Conservation (phyloP, 2,888 invertebrate genomes). For the Epistrophe grossulariae region DNA sequence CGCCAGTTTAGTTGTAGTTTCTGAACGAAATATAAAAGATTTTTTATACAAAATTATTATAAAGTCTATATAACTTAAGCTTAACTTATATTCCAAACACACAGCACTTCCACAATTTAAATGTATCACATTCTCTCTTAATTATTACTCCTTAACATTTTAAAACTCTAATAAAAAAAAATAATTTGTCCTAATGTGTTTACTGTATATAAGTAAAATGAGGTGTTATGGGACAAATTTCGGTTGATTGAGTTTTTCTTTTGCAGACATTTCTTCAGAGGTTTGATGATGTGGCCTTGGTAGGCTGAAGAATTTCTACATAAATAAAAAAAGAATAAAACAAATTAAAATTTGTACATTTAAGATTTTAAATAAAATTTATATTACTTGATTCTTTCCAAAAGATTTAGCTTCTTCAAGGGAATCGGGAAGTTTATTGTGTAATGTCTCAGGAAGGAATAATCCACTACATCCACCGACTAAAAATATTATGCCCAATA, state of each 20-base stretch:
- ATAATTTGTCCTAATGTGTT: slow-evolving; percentile 25
- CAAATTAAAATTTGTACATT: background rate
- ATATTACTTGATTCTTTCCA: slow-evolving; percentile 84
- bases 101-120: slow-evolving; percentile 16
- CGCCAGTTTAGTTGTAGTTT: background rate
- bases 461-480: slow-evolving; percentile 84
- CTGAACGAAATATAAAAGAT: slow-evolving; percentile 9
- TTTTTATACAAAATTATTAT: background rate
- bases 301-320: slow-evolving; percentile 83
- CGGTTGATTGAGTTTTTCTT: slow-evolving; percentile 79
- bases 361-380: background rate
- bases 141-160: background rate
- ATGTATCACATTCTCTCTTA: slow-evolving; percentile 13
- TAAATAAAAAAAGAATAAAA: slow-evolving; percentile 56
- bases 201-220: background rate
- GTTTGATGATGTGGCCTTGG: slow-evolving; percentile 80
- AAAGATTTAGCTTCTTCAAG: slow-evolving; percentile 86
- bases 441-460: slow-evolving; percentile 87
- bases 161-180: slow-evolving; percentile 19
- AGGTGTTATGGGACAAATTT: slow-evolving; percentile 77
- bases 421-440: slow-evolving; percentile 87
- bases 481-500: slow-evolving; percentile 83
- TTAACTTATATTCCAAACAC: slow-evolving; percentile 4
- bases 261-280: slow-evolving; percentile 62
- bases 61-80: background rate